Conservation (phyloP, 2,113 vertebrate species). For the Tetrao urogallus region DNA sequence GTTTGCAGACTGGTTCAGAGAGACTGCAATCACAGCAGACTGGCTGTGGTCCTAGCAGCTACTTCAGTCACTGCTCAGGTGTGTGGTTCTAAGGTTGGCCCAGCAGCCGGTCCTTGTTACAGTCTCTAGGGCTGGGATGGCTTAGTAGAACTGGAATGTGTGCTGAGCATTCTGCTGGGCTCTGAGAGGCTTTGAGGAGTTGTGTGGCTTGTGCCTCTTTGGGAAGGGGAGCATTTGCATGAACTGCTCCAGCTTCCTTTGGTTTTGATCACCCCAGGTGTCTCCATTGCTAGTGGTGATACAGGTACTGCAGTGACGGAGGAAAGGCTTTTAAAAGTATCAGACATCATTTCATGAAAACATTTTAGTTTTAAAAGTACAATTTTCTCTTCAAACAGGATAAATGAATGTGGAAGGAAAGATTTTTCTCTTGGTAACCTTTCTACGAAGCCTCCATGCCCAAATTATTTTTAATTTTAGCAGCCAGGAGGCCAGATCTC, state of each 20-base stretch:
- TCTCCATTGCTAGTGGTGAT: neutral
- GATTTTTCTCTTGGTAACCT: neutral
- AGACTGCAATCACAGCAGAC: neutral
- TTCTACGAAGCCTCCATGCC: neutral
- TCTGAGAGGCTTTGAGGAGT: neutral
- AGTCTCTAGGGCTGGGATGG: fast-evolving
- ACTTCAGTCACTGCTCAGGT: neutral
- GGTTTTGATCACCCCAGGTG: neutral
- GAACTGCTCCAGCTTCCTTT: neutral
- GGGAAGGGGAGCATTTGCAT: neutral
- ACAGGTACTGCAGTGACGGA: neutral
- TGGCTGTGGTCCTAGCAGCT: neutral
- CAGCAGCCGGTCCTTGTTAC: neutral
- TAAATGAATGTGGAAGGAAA: neutral
- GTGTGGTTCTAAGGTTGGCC: neutral
- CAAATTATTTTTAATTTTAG: conserved; percentile 15
- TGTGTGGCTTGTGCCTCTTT: neutral
- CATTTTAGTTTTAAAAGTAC: neutral
- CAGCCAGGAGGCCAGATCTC: neutral
- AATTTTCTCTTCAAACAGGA: neutral
- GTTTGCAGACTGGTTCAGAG: neutral
- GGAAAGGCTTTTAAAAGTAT: neutral
- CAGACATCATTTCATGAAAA: neutral
- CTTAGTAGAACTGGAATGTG: neutral
- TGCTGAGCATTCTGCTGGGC: neutral